A percentile compares a stretch with the other conserved stretches of the same genome.
Conservation (phyloP, 2,113 vertebrate genomes). For the Rhinichthys klamathensis region DNA sequence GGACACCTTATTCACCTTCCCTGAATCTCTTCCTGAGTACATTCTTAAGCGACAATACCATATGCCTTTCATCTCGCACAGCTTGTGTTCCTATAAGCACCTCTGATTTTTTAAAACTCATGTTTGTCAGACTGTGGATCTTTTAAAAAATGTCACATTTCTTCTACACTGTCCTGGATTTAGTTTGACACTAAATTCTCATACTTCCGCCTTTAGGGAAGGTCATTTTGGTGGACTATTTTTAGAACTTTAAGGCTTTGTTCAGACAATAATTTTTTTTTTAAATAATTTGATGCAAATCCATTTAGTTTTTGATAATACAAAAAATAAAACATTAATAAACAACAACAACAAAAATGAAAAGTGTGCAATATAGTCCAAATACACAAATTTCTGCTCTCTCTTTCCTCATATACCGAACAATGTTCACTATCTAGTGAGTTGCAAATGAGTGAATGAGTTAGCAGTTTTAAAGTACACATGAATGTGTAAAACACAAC, state of each 20-base stretch:
- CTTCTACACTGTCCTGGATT: background rate
- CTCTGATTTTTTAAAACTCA: conserved; percentile 15
- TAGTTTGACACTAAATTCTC: background rate
- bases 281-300: background rate
- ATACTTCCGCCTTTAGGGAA: background rate
- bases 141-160: background rate
- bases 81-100: conserved; percentile 1
- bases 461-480: background rate
- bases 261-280: background rate
- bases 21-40: conserved; percentile 11
- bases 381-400: background rate
- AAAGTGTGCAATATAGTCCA: background rate
- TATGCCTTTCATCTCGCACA: conserved; percentile 14
- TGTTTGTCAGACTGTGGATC: background rate
- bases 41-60: conserved; percentile 17
- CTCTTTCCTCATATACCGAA: background rate
- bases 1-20: background rate
- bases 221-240: background rate
- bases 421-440: background rate
- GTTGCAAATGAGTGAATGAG: background rate
- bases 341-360: background rate
- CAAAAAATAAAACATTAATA: background rate
- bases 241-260: background rate
- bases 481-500: background rate
- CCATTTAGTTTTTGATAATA: background rate